Evolutionary conservation across 2,113 vertebrate species (phyloP), one percentile per base, ranked within the genome.

Genomic region (Pterocles burchelli): DNA sequence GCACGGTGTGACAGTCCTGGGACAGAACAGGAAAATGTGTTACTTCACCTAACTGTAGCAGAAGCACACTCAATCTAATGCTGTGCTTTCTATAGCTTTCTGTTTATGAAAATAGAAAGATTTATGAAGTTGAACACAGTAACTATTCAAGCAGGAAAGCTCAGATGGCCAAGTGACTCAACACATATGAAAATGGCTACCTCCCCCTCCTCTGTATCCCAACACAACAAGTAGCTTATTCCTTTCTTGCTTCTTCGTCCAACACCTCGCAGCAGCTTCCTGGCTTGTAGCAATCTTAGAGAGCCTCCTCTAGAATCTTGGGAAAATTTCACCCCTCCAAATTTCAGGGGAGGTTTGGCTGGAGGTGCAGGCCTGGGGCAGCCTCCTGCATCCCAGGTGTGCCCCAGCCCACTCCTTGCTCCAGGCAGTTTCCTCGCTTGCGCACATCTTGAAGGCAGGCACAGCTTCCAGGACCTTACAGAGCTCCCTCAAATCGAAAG

Each of bases 371-470:
- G 45, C 31, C 49, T 13, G 15, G 51, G 43, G 78, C 78, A 57
- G 62, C 46, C 78, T 57, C 41, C 46, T 17, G 51, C 55, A 38
- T n/a, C 22, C 36, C 59, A 25, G 33, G 4, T 8, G 9, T 17
- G 3, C 34, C 58, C 46, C 0, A 0, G 22, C 17, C 24, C 31
- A 33, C 24, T 2, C 20, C 1, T 1, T 0, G 0, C 51, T 43
- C 41, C 58, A 41, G 33, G 52, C 25, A 26, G 21, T 18, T 61
- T 33, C 67, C 62, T n/a, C 31, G 8, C 41, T 11, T 11, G 4
- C 10, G 29, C 33, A 24, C 46, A 18, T 3, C 18, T 22, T 5
- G 0, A 43, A 57, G 22, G 57, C 43, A 58, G 57, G 18, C 65
- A 58, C 43, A 71, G 51, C 22, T 17, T 65, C 58, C 66, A 45